A percentile compares a stretch with the other conserved stretches of the same genome.
These are phyloP conservation scores for Corythornis leucogaster DNA, from an alignment of 2,797 vertebrate species.

Conservation along the genomic window DNA sequence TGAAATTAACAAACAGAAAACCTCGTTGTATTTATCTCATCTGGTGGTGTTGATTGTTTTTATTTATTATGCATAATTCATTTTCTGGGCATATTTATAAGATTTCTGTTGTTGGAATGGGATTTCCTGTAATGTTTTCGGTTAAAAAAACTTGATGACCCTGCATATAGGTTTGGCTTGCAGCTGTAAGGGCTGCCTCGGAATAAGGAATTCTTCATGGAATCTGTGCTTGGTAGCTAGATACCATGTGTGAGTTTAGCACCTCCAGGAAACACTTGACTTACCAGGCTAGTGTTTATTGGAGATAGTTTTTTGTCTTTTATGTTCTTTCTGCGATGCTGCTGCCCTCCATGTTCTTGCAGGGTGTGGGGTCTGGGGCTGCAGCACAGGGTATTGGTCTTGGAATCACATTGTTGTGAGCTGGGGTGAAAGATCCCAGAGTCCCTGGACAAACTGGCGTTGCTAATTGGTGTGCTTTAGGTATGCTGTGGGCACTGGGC, in stretches of 20 bases:
- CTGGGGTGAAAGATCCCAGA: not conserved
- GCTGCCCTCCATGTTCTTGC: not conserved
- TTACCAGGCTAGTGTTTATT: not conserved
- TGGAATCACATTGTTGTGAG: not conserved
- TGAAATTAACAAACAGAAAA: not conserved
- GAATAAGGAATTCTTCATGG: not conserved
- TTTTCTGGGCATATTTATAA: not conserved
- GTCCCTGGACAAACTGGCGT: not conserved
- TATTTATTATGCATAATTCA: fast-evolving
- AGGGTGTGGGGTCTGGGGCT: not conserved
- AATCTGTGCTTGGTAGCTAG: not conserved
- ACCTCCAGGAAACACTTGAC: not conserved
- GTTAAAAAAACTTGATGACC: not conserved
- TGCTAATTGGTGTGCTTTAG: not conserved
- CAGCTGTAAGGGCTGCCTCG: not conserved
- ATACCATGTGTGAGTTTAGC: fast-evolving
- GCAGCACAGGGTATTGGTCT: not conserved
- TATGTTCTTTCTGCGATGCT: not conserved
- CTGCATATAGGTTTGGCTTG: not conserved
- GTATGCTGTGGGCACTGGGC: not conserved
- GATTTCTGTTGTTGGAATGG: not conserved
- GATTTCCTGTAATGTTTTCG: not conserved
- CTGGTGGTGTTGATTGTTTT: not conserved
- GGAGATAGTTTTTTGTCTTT: not conserved
- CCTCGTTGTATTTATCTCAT: not conserved